Percentiles rank a stretch among this genome's conserved stretches.
Evolutionary conservation across 2,888 invertebrate species (phyloP).

Genomic region (Portevinia maculata): DNA sequence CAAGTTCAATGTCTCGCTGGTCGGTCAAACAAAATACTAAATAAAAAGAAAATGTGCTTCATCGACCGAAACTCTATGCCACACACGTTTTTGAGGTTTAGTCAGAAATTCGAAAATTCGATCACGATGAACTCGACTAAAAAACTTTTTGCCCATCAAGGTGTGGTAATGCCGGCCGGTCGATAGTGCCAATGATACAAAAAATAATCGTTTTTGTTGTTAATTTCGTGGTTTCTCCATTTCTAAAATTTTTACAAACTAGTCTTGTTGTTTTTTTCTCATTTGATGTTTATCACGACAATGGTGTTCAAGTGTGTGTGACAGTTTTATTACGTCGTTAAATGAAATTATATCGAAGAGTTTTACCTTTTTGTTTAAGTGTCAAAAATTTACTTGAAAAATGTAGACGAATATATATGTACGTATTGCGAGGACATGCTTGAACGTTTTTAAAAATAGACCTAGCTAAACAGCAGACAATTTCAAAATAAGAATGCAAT

Average conservation of each 20-base stretch:
- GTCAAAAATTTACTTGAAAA: neutral
- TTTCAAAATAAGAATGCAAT: conserved; percentile 31
- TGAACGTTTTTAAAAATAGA: conserved; percentile 30
- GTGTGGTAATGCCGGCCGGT: conserved; percentile 1
- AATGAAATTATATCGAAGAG: neutral
- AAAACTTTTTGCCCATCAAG: conserved; percentile 30
- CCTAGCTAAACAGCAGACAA: conserved; percentile 17
- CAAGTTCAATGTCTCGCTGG: conserved; percentile 62
- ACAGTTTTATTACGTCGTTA: conserved; percentile 56
- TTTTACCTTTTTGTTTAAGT: neutral
- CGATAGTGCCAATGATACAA: conserved; percentile 19
- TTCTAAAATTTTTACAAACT: neutral
- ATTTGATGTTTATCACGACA: neutral
- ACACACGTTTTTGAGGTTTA: conserved; percentile 44
- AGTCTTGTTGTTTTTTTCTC: neutral
- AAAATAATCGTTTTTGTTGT: conserved; percentile 13
- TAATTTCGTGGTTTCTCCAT: neutral
- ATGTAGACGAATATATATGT: neutral
- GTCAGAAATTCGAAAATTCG: conserved; percentile 31
- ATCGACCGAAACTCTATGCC: conserved; percentile 64
- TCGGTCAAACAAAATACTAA: conserved; percentile 39
- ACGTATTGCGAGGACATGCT: neutral
- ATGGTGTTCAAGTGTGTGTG: conserved; percentile 45
- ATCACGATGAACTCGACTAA: conserved; percentile 43
- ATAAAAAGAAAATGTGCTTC: conserved; percentile 54